phyloP scores from a whole-genome alignment of 2,113 vertebrate species.

The Ceyx margarethae region DNA sequence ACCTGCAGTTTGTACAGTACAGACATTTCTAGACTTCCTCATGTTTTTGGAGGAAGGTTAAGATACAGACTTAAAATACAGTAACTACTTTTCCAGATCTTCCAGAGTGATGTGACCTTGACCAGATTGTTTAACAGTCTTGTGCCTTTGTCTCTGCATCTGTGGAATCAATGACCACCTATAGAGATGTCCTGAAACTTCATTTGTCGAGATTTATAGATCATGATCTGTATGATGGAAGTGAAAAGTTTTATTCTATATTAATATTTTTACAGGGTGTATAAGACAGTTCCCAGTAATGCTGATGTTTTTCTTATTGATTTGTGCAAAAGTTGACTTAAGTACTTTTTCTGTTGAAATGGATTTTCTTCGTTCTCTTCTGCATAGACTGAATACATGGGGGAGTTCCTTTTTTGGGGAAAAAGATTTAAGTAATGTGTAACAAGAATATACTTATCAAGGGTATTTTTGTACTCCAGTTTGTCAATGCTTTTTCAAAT shows the following conservation, averaged over 20 bases:
- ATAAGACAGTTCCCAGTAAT: slow-evolving; percentile 40
- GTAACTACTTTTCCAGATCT: slow-evolving; percentile 46
- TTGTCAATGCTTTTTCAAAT: slow-evolving; percentile 43
- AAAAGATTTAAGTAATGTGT: slow-evolving; percentile 19
- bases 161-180: slow-evolving; percentile 39
- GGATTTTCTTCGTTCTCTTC: slow-evolving; percentile 46
- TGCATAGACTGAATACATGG: slow-evolving; percentile 19
- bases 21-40: neutral
- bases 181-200: slow-evolving; percentile 26
- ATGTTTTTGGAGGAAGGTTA: neutral
- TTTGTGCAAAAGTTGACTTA: slow-evolving; percentile 41
- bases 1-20: neutral
- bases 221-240: slow-evolving; percentile 47
- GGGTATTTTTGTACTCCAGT: slow-evolving; percentile 60
- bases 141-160: slow-evolving; percentile 65
- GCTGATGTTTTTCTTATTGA: slow-evolving; percentile 36
- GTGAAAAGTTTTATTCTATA: slow-evolving; percentile 57
- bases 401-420: slow-evolving; percentile 12
- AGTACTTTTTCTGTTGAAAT: slow-evolving; percentile 39
- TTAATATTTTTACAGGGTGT: slow-evolving; percentile 57
- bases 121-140: slow-evolving; percentile 52
- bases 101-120: slow-evolving; percentile 47
- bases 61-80: slow-evolving; percentile 2
- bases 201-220: slow-evolving; percentile 43
- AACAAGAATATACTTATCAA: slow-evolving; percentile 50